Evolutionary conservation across 2,888 invertebrate species (phyloP).

Genomic region (Dermolepida albohirtum): DNA sequence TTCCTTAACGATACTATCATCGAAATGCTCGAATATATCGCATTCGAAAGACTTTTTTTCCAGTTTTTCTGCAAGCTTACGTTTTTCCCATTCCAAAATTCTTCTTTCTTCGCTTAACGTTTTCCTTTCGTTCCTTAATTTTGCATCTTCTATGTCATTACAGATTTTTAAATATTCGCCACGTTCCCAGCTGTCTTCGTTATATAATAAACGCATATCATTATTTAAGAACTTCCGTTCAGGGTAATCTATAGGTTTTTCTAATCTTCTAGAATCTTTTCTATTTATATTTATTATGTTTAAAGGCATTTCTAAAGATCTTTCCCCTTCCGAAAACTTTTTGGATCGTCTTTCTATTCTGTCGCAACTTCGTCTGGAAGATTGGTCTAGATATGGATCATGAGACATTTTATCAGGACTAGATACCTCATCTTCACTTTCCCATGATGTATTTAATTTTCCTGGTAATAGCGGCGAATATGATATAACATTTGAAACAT

Average conservation of each 20-base stretch:
- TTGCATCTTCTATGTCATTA: conserved; percentile 44
- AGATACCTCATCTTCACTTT: conserved; percentile 50
- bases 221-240: conserved; percentile 21
- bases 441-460: conserved; percentile 49
- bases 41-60: conserved; percentile 37
- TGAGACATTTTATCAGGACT: conserved; percentile 16
- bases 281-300: conserved; percentile 44
- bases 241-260: conserved; percentile 7
- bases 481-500: conserved; percentile 44
- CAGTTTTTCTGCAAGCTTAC: conserved; percentile 46
- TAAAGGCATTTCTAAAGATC: conserved; percentile 53
- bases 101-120: conserved; percentile 50
- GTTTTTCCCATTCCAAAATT: conserved; percentile 47
- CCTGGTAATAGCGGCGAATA: conserved; percentile 26
- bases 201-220: conserved; percentile 26
- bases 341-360: conserved; percentile 28
- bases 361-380: conserved; percentile 3
- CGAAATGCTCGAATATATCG: conserved; percentile 20
- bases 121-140: conserved; percentile 47
- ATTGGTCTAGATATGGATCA: conserved; percentile 3
- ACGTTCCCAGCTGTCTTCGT: conserved; percentile 51
- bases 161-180: conserved; percentile 47
- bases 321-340: conserved; percentile 36
- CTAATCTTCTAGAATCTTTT: conserved; percentile 26
- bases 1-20: conserved; percentile 19